A percentile compares a stretch with the other conserved stretches of the same genome.
Evolutionary conservation across 2,888 invertebrate genomes (phyloP).

Genomic region (Salpingus planirostris): DNA sequence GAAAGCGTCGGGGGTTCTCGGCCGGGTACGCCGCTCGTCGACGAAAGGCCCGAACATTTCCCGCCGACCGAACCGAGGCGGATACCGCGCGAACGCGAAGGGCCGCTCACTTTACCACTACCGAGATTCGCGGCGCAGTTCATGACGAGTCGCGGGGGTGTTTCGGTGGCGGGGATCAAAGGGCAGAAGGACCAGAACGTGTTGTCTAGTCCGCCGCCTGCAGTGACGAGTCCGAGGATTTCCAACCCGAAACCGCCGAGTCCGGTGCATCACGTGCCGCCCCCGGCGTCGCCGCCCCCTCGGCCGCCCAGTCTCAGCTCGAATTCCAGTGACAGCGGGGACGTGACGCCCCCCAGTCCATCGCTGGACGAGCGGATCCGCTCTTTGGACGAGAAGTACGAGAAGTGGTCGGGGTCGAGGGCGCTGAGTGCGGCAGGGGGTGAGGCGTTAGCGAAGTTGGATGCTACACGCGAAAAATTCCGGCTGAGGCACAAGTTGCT

Average conservation of each 20-base stretch:
- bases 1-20: conserved; percentile 63
- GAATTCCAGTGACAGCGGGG: conserved; percentile 58
- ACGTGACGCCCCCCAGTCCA: conserved; percentile 59
- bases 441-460: conserved; percentile 45
- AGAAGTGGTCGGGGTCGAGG: conserved; percentile 73
- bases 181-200: conserved; percentile 36
- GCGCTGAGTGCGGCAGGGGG: conserved; percentile 50
- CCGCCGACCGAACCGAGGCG: conserved; percentile 68
- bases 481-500: conserved; percentile 63
- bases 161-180: conserved; percentile 40
- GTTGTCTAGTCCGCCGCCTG: conserved; percentile 38
- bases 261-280: conserved; percentile 41
- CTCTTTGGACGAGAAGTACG: conserved; percentile 87
- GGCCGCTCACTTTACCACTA: conserved; percentile 73
- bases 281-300: conserved; percentile 56
- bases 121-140: conserved; percentile 72
- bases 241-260: conserved; percentile 34
- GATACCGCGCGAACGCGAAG: conserved; percentile 45
- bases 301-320: conserved; percentile 69
- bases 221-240: conserved; percentile 44
- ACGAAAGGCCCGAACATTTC: conserved; percentile 68
- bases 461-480: conserved; percentile 47
- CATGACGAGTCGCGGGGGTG: conserved; percentile 25
- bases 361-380: conserved; percentile 86
- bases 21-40: conserved; percentile 78